phyloP scores from a whole-genome alignment of 2,113 vertebrate species.

The Xiphorhynchus elegans region DNA sequence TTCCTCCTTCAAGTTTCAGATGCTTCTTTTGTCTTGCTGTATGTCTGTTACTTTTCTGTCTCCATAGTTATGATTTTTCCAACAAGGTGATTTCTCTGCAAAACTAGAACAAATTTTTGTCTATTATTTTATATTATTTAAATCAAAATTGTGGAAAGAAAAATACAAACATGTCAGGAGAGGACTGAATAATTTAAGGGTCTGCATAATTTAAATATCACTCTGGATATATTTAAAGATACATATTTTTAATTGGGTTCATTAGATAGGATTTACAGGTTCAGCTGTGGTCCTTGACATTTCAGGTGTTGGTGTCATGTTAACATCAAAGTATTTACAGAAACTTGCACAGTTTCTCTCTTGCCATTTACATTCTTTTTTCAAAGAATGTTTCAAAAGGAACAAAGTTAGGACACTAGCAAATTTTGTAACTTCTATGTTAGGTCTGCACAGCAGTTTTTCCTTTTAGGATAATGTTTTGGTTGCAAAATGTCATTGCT shows the following conservation, averaged over 20 bases:
- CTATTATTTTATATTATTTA: background rate
- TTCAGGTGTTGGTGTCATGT: background rate
- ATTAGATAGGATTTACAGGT: background rate
- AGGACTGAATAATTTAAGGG: background rate
- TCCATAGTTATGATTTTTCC: background rate
- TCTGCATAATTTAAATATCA: background rate
- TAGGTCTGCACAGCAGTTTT: background rate
- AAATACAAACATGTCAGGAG: background rate
- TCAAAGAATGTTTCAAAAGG: background rate
- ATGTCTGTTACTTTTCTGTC: background rate
- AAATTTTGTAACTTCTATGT: background rate
- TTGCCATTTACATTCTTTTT: background rate
- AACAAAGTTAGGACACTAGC: background rate
- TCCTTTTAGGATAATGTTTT: background rate
- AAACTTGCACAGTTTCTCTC: background rate
- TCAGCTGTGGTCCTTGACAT: background rate
- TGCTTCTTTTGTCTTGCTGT: background rate
- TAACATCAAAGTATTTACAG: background rate
- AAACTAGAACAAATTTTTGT: background rate
- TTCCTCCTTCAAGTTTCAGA: background rate
- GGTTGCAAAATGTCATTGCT: background rate
- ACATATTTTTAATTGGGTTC: background rate
- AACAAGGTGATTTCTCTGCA: background rate
- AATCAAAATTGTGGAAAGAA: background rate
- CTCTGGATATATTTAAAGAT: background rate